These are phyloP conservation scores for Parasteatoda tepidariorum DNA, from an alignment of 1,140 invertebrate genomes.

Conservation along the genomic window DNA sequence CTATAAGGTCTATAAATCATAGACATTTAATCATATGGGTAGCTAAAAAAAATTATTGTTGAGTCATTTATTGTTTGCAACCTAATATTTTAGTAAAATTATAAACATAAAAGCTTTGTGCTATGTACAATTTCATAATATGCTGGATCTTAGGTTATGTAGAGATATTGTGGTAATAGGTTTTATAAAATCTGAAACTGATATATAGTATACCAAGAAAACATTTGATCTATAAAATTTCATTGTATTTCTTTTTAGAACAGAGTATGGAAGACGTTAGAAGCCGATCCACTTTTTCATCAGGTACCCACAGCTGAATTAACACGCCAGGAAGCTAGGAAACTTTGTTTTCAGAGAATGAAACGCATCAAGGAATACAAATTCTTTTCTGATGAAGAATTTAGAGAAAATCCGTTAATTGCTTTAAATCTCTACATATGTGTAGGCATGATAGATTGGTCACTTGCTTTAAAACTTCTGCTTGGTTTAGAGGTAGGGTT, in stretches of 20 bases:
- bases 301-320: slow-evolving; percentile 71
- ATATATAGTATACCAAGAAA: too few relatives aligned
- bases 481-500: slow-evolving; percentile 67
- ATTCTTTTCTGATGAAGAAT: slow-evolving; percentile 74
- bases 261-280: slow-evolving; percentile 82
- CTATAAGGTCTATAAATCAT: too few relatives aligned
- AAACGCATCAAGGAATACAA: slow-evolving; percentile 76
- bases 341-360: slow-evolving; percentile 74
- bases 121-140: too few relatives aligned
- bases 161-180: too few relatives aligned
- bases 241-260: slow-evolving; percentile 74
- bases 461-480: slow-evolving; percentile 75
- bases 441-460: slow-evolving; percentile 79
- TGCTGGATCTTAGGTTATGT: too few relatives aligned
- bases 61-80: too few relatives aligned
- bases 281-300: slow-evolving; percentile 84
- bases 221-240: background rate
- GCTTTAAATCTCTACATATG: slow-evolving; percentile 68
- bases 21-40: too few relatives aligned
- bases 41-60: too few relatives aligned
- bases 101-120: too few relatives aligned
- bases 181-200: too few relatives aligned
- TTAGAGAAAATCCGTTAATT: slow-evolving; percentile 70
- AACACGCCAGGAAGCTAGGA: slow-evolving; percentile 78
- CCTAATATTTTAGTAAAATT: too few relatives aligned